Percentiles rank a stretch among this genome's conserved stretches.
These are phyloP conservation scores for Botrylloides violaceus DNA, from an alignment of 23 tunicate species.

Conservation along the genomic window DNA sequence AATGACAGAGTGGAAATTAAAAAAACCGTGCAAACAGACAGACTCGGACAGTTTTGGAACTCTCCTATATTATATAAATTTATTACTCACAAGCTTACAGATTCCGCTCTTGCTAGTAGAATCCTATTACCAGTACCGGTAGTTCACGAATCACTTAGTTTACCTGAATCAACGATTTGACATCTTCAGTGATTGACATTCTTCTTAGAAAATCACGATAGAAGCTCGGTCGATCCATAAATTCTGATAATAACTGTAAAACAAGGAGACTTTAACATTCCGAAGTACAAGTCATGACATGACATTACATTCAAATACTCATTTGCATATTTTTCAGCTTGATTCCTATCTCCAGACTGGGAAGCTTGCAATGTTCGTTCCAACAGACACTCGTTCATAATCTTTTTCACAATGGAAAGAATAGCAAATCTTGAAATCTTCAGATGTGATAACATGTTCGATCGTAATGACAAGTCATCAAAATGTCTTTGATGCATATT, in stretches of 20 bases:
- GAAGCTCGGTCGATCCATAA: slow-evolving; percentile 22
- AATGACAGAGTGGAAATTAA: no score
- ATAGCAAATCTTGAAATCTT: slow-evolving; percentile 24
- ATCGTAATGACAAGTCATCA: slow-evolving; percentile 1
- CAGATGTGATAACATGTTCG: slow-evolving; percentile 32
- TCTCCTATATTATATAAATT: no score
- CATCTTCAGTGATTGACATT: slow-evolving; percentile 23
- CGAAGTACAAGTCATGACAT: background rate
- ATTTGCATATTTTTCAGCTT: slow-evolving; percentile 17
- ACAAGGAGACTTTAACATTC: background rate
- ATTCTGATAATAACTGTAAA: slow-evolving; percentile 36
- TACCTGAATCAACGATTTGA: slow-evolving; percentile 34
- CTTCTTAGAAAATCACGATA: slow-evolving; percentile 23
- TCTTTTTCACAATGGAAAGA: slow-evolving; percentile 13
- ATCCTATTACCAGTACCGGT: no score
- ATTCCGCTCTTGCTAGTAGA: no score
- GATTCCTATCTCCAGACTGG: slow-evolving; percentile 1
- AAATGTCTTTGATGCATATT: slow-evolving; percentile 6
- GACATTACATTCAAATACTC: slow-evolving; percentile 38
- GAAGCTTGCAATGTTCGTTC: slow-evolving; percentile 32
- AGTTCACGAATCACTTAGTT: no score
- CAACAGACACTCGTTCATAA: slow-evolving; percentile 27
- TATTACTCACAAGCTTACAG: no score
- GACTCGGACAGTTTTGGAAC: no score
- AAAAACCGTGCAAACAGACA: no score